Percentiles rank a stretch among this genome's conserved stretches.
These are phyloP conservation scores for Steinernema scapterisci DNA, from an alignment of 2,888 invertebrate species.

Conservation along the genomic window DNA sequence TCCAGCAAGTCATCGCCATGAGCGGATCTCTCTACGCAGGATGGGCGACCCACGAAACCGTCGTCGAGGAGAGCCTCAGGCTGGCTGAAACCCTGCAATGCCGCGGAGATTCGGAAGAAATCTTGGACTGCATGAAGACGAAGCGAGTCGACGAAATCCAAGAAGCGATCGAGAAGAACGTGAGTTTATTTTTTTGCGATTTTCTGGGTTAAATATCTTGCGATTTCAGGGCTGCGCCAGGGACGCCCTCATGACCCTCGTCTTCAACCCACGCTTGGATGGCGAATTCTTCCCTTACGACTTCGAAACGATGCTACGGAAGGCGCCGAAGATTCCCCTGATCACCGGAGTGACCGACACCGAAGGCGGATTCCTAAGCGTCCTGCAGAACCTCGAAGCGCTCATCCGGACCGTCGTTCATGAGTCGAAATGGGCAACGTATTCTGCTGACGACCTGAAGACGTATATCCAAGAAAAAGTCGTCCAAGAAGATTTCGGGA, in stretches of 20 bases:
- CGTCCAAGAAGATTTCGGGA: conserved; percentile 38
- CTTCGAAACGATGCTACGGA: conserved; percentile 36
- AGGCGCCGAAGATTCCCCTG: conserved; percentile 43
- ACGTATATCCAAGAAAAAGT: conserved; percentile 40
- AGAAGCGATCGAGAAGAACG: conserved; percentile 40
- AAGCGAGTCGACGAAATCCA: conserved; percentile 43
- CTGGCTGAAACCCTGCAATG: conserved; percentile 46
- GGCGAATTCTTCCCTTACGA: conserved; percentile 45
- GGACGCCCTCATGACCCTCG: conserved; percentile 39
- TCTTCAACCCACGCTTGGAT: conserved; percentile 42
- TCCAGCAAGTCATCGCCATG: conserved; percentile 53
- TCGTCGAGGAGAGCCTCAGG: conserved; percentile 41
- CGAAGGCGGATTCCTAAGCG: conserved; percentile 43
- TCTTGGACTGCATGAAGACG: conserved; percentile 47
- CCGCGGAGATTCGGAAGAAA: conserved; percentile 33
- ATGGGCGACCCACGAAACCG: conserved; percentile 50
- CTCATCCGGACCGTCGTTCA: conserved; percentile 22
- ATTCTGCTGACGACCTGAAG: conserved; percentile 38
- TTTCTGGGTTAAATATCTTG: background rate
- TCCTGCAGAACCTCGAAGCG: conserved; percentile 16
- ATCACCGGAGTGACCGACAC: conserved; percentile 40
- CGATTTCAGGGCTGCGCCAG: conserved; percentile 22
- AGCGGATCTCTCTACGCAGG: conserved; percentile 47
- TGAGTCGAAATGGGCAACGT: conserved; percentile 36
- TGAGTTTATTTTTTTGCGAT: conserved; percentile 4